phyloP scores from a whole-genome alignment of 2,797 vertebrate genomes.

The Uromys caudimaculatus region DNA sequence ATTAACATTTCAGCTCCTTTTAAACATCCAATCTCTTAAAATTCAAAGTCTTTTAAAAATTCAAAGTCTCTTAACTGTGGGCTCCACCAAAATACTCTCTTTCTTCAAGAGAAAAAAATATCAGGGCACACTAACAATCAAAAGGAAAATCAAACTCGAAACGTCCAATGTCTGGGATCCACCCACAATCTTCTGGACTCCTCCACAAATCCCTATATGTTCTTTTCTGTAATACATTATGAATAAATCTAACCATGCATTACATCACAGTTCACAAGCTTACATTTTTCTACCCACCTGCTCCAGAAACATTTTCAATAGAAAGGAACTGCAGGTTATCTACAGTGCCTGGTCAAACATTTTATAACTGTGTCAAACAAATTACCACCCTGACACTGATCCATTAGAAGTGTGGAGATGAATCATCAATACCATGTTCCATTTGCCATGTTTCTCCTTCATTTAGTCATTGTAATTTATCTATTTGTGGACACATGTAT shows the following conservation, averaged over 20 bases:
- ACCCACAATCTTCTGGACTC: too few species aligned
- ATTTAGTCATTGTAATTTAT: background rate
- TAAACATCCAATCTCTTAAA: too few species aligned
- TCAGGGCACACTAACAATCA: too few species aligned
- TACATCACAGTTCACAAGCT: background rate
- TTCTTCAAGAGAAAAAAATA: too few species aligned
- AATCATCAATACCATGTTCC: background rate
- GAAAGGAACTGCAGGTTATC: background rate
- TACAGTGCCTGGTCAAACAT: background rate
- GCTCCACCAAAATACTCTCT: too few species aligned
- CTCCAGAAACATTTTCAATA: background rate
- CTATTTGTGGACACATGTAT: background rate
- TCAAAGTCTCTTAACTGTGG: too few species aligned
- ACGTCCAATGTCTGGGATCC: too few species aligned
- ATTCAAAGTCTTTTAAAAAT: too few species aligned
- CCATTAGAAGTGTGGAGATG: background rate
- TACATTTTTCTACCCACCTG: background rate
- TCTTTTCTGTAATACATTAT: background rate
- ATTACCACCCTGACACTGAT: background rate
- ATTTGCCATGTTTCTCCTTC: background rate
- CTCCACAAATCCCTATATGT: too few species aligned
- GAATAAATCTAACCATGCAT: background rate
- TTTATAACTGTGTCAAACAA: slow-evolving; percentile 26
- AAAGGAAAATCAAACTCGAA: too few species aligned
- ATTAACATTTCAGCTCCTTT: too few species aligned